phyloP scores from a whole-genome alignment of 2,888 invertebrate species.

The Mesorhabditis belari region DNA sequence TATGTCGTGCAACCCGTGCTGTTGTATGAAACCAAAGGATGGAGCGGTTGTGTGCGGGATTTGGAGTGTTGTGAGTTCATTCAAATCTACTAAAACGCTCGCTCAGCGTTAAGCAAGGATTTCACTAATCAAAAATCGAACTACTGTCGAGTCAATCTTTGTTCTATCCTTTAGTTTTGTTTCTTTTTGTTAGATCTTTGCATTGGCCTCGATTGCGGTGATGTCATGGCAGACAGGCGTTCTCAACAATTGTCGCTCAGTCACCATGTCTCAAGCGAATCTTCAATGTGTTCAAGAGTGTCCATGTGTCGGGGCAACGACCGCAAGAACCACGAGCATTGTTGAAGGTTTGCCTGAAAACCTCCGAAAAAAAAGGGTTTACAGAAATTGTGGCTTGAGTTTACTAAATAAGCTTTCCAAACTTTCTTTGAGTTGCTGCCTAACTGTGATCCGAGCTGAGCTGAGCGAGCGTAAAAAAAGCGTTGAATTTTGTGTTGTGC shows the following conservation, averaged over 20 bases:
- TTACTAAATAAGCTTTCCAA: too few species aligned
- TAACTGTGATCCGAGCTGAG: not conserved
- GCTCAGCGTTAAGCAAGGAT: too few species aligned
- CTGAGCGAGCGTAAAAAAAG: not conserved
- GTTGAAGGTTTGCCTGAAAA: slow-evolving; percentile 39
- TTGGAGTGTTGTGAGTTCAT: slow-evolving; percentile 49
- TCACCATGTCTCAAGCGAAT: slow-evolving; percentile 49
- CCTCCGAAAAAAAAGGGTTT: too few species aligned
- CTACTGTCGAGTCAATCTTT: too few species aligned
- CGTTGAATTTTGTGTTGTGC: not conserved
- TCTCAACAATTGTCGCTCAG: slow-evolving; percentile 41
- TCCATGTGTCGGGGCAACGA: slow-evolving; percentile 50
- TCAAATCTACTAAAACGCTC: too few species aligned
- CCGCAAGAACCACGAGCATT: slow-evolving; percentile 42
- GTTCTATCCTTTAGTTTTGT: too few species aligned
- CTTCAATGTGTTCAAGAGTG: slow-evolving; percentile 50
- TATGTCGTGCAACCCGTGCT: slow-evolving; percentile 48
- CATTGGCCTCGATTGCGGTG: slow-evolving; percentile 42
- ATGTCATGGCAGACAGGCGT: slow-evolving; percentile 51
- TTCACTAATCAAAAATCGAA: too few species aligned
- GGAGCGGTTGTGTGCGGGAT: slow-evolving; percentile 51
- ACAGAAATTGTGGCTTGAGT: too few species aligned
- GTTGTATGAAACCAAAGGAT: slow-evolving; percentile 52
- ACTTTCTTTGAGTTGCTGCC: too few species aligned
- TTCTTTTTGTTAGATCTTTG: too few species aligned